These are phyloP conservation scores for Samia ricini DNA, from an alignment of 1,140 invertebrate genomes.

Conservation along the genomic window DNA sequence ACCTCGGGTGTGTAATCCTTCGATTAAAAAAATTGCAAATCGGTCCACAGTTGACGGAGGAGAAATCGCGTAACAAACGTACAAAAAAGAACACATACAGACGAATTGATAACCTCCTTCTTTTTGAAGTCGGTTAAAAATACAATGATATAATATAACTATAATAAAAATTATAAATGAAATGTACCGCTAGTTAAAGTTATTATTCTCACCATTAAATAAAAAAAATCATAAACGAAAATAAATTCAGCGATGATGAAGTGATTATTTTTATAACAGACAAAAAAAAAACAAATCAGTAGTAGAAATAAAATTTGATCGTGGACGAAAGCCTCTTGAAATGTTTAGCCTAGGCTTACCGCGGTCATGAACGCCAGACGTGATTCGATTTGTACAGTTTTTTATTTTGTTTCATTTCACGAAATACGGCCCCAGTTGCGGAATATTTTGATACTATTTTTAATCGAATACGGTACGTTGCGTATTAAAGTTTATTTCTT, in stretches of 20 bases:
- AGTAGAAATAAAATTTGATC: not conserved
- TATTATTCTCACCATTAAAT: not conserved
- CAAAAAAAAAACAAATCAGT: not conserved
- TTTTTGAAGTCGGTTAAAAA: too few species aligned
- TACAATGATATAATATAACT: too few species aligned
- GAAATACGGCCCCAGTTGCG: conserved; percentile 4
- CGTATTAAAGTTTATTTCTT: not conserved
- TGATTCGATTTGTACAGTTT: conserved; percentile 1
- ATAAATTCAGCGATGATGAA: not conserved
- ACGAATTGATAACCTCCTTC: too few species aligned
- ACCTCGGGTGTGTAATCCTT: too few species aligned
- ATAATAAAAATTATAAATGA: too few species aligned
- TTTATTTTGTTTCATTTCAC: not conserved
- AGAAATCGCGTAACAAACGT: too few species aligned
- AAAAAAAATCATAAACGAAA: not conserved
- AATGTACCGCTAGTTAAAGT: too few species aligned
- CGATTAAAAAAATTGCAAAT: too few species aligned
- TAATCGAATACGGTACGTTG: not conserved
- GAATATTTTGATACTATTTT: conserved; percentile 5
- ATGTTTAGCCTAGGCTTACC: not conserved
- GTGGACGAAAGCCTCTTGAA: not conserved
- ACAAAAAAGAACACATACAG: too few species aligned
- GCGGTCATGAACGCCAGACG: not conserved
- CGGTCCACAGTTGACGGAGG: too few species aligned
- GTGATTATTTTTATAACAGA: not conserved